Base-by-base conservation (phyloP, 2,888 invertebrate genomes). In the Cyrtodaria siliqua region DNA sequence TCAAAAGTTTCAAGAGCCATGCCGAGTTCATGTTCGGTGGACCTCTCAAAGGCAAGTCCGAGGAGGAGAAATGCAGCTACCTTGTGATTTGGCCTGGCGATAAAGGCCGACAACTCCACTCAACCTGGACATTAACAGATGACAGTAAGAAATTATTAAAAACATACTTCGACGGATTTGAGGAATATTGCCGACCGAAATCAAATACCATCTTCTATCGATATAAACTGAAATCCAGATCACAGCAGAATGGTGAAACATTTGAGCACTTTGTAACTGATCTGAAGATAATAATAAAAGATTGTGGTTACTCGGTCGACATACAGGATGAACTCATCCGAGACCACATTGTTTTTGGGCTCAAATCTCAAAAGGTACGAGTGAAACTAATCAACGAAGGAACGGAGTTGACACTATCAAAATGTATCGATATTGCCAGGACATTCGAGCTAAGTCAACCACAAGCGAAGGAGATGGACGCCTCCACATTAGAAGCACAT, bases 251-350 rank as follows among this genome's bases (percentile, higher is more conserved):
- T 14, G 27, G 20, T 14, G 74, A 71, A 60, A n/a, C 55, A 1
- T 64, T 79, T 33, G 76, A 76, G 16, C 72, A 68, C n/a, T 79
- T 73, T 59, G 66, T 79, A 1, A 79, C 76, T 23, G 67, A 63
- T 20, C 57, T 82, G 18, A 63, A 76, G 56, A 38, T 70, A 2
- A 14, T 60, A 16, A 38, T 67, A 3, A 57, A 29, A 26, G 18
- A 20, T 24, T 9, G 9, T 4, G 26, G 6, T 24, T n/a, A 9
- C 38, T 33, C 6, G 20, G 9, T n/a, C 3, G 38, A 56, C 8
- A 23, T 72, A 12, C 23, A 66, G 4, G 70, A 70, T 33, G 66
- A 64, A 14, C 44, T 76, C 52, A 47, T 71, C 14, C 59, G 73
- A 6, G 77, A 70, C 38, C 69, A 78, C 20, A 74, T 70, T 38